phyloP scores from a whole-genome alignment of 1,140 invertebrate genomes.

The Penaeus indicus region DNA sequence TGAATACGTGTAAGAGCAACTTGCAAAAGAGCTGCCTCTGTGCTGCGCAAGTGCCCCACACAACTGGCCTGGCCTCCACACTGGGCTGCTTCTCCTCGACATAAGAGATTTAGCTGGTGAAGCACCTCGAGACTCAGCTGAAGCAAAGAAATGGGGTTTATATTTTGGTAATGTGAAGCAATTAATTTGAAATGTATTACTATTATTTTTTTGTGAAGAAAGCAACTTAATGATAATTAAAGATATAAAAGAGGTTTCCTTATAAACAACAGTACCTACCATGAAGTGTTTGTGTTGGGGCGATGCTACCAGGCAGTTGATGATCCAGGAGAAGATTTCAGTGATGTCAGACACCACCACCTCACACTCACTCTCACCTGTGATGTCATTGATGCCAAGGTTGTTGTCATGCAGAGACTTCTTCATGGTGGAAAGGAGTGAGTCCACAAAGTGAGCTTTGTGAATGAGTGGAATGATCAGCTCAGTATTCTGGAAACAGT shows the following conservation, averaged over 20 bases:
- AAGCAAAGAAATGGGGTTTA: too few species aligned
- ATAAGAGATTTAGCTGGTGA: conserved; percentile 46
- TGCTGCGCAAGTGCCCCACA: conserved; percentile 43
- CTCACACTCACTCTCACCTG: conserved; percentile 55
- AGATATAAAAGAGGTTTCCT: too few species aligned
- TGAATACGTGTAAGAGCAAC: conserved; percentile 50
- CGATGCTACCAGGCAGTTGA: conserved; percentile 54
- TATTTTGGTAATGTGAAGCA: too few species aligned
- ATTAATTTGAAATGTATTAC: too few species aligned
- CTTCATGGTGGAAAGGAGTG: conserved; percentile 40
- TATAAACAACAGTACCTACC: conserved; percentile 7
- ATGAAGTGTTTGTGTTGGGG: conserved; percentile 52
- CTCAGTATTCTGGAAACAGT: conserved; percentile 34
- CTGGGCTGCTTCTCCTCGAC: conserved; percentile 41
- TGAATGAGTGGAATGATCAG: conserved; percentile 41
- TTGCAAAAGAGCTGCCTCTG: conserved; percentile 49
- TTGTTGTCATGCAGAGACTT: conserved; percentile 37
- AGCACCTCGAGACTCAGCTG: conserved; percentile 54
- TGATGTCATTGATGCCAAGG: conserved; percentile 41
- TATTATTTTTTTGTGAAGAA: too few species aligned
- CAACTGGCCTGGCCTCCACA: conserved; percentile 53
- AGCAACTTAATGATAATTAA: too few species aligned
- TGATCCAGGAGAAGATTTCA: conserved; percentile 51
- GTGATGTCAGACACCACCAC: conserved; percentile 53
- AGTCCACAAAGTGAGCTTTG: conserved; percentile 50